Evolutionary conservation across 2,888 invertebrate genomes (phyloP).

Genomic region (Caenorhabditis afra): DNA sequence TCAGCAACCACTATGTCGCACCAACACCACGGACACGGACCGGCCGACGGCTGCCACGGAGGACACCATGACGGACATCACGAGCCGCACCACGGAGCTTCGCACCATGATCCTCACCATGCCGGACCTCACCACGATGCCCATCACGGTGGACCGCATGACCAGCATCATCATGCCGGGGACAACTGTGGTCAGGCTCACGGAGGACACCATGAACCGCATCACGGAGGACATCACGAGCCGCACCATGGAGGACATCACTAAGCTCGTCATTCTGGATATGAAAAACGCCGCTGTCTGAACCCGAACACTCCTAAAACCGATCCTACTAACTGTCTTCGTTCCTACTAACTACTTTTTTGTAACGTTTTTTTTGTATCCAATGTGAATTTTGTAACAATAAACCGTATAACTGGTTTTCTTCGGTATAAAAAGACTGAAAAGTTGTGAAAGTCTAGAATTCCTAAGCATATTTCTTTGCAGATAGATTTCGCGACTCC

Average conservation of each 20-base stretch:
- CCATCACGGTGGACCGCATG: conserved; percentile 3
- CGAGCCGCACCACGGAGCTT: conserved; percentile 7
- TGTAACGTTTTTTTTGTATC: neutral
- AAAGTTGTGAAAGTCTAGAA: too few relatives aligned
- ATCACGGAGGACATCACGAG: conserved; percentile 26
- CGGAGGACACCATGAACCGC: conserved; percentile 31
- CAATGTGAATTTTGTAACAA: neutral
- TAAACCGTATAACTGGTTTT: neutral
- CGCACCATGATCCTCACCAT: conserved; percentile 16
- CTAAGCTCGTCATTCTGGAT: neutral
- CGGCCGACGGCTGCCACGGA: conserved; percentile 23
- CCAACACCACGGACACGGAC: conserved; percentile 41
- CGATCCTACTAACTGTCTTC: neutral
- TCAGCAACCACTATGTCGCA: conserved; percentile 28
- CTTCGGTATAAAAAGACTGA: too few relatives aligned
- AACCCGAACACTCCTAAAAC: neutral
- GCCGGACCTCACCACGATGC: conserved; percentile 19
- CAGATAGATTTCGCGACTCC: too few relatives aligned
- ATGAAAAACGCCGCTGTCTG: too few relatives aligned
- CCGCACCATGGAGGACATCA: conserved; percentile 31
- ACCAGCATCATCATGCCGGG: neutral
- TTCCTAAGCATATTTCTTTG: too few relatives aligned
- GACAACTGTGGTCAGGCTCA: neutral
- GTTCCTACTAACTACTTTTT: conserved; percentile 2
- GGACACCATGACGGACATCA: conserved; percentile 37